Evolutionary conservation across 2,797 vertebrate genomes (phyloP), one percentile per base, ranked within the genome.

Genomic region (Gadopsis marmoratus): DNA sequence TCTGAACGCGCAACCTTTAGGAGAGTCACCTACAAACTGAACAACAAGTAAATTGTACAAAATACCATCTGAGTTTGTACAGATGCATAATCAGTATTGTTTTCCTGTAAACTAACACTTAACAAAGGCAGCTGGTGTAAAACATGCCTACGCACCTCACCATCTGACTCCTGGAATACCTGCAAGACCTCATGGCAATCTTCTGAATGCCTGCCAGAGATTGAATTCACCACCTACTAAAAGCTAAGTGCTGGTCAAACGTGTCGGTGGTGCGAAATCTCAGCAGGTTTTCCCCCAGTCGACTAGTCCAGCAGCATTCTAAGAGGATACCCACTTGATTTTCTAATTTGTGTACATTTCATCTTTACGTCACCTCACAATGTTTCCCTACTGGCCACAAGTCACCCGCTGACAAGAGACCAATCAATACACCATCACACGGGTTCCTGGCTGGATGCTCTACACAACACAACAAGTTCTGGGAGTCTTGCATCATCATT

Each of bases 141-240:
- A 71, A 62, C 26, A 37, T 9, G 56, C 54, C 64, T 21, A 55
- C n/a, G 0, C 58, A 41, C n/a, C 16, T 31, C 7, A 4, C 29
- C 71, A 41, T 39, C 14, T 7, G n/a, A 59, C 62, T 47, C 35
- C 14, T n/a, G 67, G 23, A 48, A 43, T 5, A 66, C 26, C 45
- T 50, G 37, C 9, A 45, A 66, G 37, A 43, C 47, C 47, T 23
- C 7, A 8, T 26, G 3, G 37, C 19, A 16, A 29, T 53, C 29
- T 21, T 48, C 16, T 62, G 53, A 76, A 67, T 26, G 12, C 13
- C 29, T 4, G 60, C 64, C 71, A 67, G 55, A 55, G 29, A 37
- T 2, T 39, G 17, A 73, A 71, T 7, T 48, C 14, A 35, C 23
- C 60, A 1, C 66, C 47, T 37, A 75, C 62, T 14, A 3, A 23